Conservation (phyloP, 2,113 vertebrate species). For the Rutilus rutilus region DNA sequence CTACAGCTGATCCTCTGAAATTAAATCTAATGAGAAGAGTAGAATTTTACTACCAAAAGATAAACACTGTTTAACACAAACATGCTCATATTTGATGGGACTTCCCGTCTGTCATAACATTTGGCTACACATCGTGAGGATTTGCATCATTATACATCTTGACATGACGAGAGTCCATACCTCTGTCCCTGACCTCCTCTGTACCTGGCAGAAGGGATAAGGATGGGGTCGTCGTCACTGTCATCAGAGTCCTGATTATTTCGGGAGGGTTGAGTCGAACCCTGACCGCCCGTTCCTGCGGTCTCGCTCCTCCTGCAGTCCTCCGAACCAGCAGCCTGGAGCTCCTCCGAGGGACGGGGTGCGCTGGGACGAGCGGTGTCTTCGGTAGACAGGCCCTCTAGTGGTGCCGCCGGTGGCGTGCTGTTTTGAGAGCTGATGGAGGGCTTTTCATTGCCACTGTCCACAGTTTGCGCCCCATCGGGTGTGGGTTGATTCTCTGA, state of each 20-base stretch:
- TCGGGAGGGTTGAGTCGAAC: slow-evolving; percentile 71
- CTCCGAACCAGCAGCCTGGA: slow-evolving; percentile 55
- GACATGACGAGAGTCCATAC: slow-evolving; percentile 70
- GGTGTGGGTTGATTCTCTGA: slow-evolving; percentile 3
- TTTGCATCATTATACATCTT: not conserved
- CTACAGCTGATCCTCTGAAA: slow-evolving; percentile 97
- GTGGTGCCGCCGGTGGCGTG: not conserved
- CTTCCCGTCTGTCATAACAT: not conserved
- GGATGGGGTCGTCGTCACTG: slow-evolving; percentile 94
- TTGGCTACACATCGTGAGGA: not conserved
- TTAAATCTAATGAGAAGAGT: slow-evolving; percentile 90
- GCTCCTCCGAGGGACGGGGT: slow-evolving; percentile 40
- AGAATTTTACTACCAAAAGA: slow-evolving; percentile 54
- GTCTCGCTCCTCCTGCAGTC: slow-evolving; percentile 66
- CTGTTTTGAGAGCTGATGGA: slow-evolving; percentile 54
- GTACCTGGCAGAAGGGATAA: slow-evolving; percentile 88
- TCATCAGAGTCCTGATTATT: slow-evolving; percentile 90
- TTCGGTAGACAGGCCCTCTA: slow-evolving; percentile 46
- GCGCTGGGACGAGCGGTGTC: slow-evolving; percentile 13
- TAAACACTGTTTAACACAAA: not conserved
- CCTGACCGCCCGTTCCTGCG: slow-evolving; percentile 58
- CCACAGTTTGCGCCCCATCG: slow-evolving; percentile 35
- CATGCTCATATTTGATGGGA: not conserved
- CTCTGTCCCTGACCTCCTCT: slow-evolving; percentile 90
- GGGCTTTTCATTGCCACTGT: slow-evolving; percentile 62